Evolutionary conservation across 1,140 invertebrate genomes (phyloP).

Genomic region (Drosophila saltans): DNA sequence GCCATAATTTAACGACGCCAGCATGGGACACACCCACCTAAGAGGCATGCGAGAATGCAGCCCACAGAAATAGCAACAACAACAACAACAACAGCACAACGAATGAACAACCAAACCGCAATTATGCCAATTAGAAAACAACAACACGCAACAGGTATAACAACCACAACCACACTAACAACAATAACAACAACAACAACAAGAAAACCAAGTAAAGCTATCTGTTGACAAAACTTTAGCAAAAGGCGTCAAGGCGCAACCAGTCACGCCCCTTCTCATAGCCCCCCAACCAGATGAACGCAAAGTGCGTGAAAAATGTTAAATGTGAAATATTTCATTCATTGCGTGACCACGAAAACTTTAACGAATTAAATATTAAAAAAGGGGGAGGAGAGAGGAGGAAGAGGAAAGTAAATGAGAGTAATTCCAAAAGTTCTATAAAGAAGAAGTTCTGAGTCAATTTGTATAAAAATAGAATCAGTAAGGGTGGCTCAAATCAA

Average conservation of each 20-base stretch:
- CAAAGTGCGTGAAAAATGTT: conserved; percentile 71
- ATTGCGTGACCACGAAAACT: conserved; percentile 55
- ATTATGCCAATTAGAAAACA: conserved; percentile 83
- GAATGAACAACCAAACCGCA: conserved; percentile 83
- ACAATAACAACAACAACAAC: conserved; percentile 53
- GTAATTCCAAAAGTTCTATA: too few relatives aligned
- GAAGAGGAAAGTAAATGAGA: too few relatives aligned
- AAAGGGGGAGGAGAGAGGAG: too few relatives aligned
- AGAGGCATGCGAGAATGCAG: conserved; percentile 73
- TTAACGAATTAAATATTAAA: conserved; percentile 20
- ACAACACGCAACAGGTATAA: conserved; percentile 72
- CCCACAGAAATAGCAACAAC: conserved; percentile 8
- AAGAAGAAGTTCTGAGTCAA: too few relatives aligned
- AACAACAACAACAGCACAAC: conserved; percentile 21
- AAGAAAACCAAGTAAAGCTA: conserved; percentile 37
- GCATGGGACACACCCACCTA: conserved; percentile 57
- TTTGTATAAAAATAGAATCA: too few relatives aligned
- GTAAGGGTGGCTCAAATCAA: too few relatives aligned
- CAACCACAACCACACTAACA: conserved; percentile 23
- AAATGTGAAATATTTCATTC: conserved; percentile 41
- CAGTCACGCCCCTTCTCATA: conserved; percentile 31
- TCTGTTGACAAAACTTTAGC: conserved; percentile 67
- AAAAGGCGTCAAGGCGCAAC: conserved; percentile 67
- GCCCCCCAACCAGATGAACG: conserved; percentile 4
- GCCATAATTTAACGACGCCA: conserved; percentile 63